Base-by-base conservation (phyloP, 2,113 vertebrate genomes). In the Pseudorectes ferrugineus region DNA sequence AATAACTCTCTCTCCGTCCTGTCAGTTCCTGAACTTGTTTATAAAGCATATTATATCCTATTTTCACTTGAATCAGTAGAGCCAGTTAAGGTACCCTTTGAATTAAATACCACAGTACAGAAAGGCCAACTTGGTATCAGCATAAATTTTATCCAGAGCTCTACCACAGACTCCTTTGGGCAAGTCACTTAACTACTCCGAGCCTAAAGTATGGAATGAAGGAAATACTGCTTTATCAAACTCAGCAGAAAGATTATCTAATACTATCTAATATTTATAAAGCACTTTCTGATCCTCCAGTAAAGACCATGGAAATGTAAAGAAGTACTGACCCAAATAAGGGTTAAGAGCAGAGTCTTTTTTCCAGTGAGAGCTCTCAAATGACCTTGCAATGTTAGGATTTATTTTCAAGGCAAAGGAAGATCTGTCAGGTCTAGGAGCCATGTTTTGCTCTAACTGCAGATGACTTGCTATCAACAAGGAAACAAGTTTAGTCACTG, bases 401-500 rank as follows among this genome's bases (percentile, higher is more conserved):
- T 96, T 95, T 91, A 92, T 77, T 95, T 89, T 92, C 83, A 78
- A 67, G 4, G 57, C 80, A 86, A 88, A 93, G 49, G 79, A 86
- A 74, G 75, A 70, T 40, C 80, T 85, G 86, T 81, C 83, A 61
- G 91, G 93, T 71, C 89, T n/a, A 59, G 65, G 76, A 93, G 70
- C 55, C 48, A 2, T 33, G 76, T 52, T 95, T 72, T 91, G 76
- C 89, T 95, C 8, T 62, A 89, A 95, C 85, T 85, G 78, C 11
- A 3, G 75, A 93, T 73, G 85, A 95, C 87, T 95, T 94, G 74
- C 78, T 95, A 97, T 88, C 92, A 94, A 91, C 92, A 95, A 57
- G 58, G 88, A 96, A 96, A 95, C 93, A 92, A 97, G 89, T 93
- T 82, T 54, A 96, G 93, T 82, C 93, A 89, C 89, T 89, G 92